A percentile compares a stretch with the other conserved stretches of the same genome.
These are phyloP conservation scores for Amphiduros pacificus DNA, from an alignment of 2,888 invertebrate genomes.

Conservation along the genomic window DNA sequence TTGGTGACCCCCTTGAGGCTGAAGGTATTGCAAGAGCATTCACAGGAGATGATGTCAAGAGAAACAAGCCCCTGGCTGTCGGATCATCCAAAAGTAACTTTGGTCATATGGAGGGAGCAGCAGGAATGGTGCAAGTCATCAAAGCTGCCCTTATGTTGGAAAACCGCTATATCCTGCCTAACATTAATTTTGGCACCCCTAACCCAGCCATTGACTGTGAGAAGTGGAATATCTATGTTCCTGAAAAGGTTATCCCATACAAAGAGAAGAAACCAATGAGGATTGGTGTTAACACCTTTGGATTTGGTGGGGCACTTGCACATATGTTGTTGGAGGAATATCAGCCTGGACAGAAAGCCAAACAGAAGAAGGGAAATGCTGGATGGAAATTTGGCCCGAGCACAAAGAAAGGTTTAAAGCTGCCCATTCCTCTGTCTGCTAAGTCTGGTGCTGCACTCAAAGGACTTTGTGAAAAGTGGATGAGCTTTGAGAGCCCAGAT, in stretches of 20 bases:
- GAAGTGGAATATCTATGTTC: constrained; percentile 15
- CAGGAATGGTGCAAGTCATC: constrained; percentile 25
- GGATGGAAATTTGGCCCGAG: constrained; percentile 22
- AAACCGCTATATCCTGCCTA: constrained; percentile 17
- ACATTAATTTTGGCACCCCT: constrained; percentile 13
- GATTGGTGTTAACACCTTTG: constrained; percentile 23
- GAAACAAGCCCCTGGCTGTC: constrained; percentile 13
- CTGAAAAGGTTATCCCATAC: constrained; percentile 8
- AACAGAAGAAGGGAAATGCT: not conserved
- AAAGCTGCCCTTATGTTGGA: constrained; percentile 20
- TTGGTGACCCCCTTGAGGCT: constrained; percentile 52
- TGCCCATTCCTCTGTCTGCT: constrained; percentile 20
- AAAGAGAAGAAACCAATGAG: constrained; percentile 9
- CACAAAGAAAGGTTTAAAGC: constrained; percentile 5
- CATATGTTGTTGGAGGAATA: constrained; percentile 26
- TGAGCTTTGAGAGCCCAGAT: constrained; percentile 7
- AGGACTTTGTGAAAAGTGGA: constrained; percentile 15
- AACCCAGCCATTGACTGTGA: constrained; percentile 1
- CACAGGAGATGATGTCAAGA: constrained; percentile 1
- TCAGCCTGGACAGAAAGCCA: not conserved
- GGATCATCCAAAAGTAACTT: constrained; percentile 23
- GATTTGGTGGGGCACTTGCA: constrained; percentile 25
- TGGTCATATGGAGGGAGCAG: constrained; percentile 24
- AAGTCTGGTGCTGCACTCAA: constrained; percentile 19
- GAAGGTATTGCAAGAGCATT: constrained; percentile 32